A percentile compares a stretch with the other conserved stretches of the same genome.
Evolutionary conservation across 2,797 vertebrate genomes (phyloP).

Genomic region (Neosilurus hyrtlii): DNA sequence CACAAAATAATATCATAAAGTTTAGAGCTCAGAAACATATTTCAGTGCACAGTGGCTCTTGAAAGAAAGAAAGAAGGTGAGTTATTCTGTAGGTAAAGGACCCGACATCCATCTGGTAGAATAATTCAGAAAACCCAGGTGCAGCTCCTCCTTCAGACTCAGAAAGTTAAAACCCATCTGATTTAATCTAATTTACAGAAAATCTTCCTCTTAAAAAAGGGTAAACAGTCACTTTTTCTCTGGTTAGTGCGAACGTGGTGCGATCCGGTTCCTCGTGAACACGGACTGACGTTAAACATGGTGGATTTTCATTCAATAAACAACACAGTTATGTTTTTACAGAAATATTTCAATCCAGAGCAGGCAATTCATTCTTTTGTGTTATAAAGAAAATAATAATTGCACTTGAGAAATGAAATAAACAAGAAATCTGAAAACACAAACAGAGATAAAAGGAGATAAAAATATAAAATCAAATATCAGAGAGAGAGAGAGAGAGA

Average conservation of each 20-base stretch:
- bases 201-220: neutral
- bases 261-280: neutral
- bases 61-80: neutral
- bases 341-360: neutral
- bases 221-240: neutral
- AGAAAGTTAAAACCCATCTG: neutral
- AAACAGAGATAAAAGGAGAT: neutral
- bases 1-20: no score
- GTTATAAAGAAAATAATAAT: neutral
- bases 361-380: neutral
- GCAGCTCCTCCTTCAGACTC: neutral
- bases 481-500: neutral
- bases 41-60: no score
- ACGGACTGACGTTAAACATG: no score
- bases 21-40: no score
- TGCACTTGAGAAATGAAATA: conserved; percentile 1
- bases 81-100: neutral
- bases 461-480: neutral
- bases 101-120: neutral
- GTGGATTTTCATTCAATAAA: neutral
- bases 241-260: neutral
- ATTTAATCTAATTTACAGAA: neutral
- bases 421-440: neutral
- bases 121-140: neutral
- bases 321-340: neutral